Evolutionary conservation across 2,113 vertebrate species (phyloP).

Genomic region (Ceuthmochares aereus): DNA sequence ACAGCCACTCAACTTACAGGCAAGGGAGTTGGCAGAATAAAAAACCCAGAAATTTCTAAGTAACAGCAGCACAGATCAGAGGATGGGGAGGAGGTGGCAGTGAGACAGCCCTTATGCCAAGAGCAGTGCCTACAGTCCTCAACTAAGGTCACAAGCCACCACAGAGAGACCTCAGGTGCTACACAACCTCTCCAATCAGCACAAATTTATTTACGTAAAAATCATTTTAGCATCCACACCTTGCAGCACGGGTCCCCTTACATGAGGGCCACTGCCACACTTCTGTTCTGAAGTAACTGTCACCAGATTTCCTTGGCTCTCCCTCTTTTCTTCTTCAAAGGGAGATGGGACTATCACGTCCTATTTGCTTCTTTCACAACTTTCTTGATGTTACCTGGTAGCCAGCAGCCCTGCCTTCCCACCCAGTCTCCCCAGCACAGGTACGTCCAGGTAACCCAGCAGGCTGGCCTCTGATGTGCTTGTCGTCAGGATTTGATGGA

Average conservation of each 20-base stretch:
- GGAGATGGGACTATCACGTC: fast-evolving
- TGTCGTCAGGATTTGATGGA: background rate
- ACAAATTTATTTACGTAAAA: background rate
- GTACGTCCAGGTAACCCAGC: background rate
- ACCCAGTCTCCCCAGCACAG: background rate
- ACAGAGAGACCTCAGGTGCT: background rate
- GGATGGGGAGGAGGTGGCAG: background rate
- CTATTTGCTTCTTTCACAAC: background rate
- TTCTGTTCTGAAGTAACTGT: background rate
- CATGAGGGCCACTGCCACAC: background rate
- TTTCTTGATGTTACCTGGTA: background rate
- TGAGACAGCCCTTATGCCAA: background rate
- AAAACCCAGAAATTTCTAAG: background rate
- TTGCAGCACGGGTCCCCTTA: background rate
- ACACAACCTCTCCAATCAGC: background rate
- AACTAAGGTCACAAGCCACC: background rate
- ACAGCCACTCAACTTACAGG: fast-evolving
- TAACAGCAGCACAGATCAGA: background rate
- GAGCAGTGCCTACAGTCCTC: background rate
- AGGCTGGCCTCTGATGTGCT: background rate
- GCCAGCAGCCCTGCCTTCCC: background rate
- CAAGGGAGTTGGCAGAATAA: background rate
- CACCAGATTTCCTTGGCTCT: background rate
- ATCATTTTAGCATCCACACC: background rate
- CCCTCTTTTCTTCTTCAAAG: background rate